Percentiles rank a stretch among this genome's conserved stretches.
Conservation (phyloP, 2,113 vertebrate species). For the Desmodus rotundus region DNA sequence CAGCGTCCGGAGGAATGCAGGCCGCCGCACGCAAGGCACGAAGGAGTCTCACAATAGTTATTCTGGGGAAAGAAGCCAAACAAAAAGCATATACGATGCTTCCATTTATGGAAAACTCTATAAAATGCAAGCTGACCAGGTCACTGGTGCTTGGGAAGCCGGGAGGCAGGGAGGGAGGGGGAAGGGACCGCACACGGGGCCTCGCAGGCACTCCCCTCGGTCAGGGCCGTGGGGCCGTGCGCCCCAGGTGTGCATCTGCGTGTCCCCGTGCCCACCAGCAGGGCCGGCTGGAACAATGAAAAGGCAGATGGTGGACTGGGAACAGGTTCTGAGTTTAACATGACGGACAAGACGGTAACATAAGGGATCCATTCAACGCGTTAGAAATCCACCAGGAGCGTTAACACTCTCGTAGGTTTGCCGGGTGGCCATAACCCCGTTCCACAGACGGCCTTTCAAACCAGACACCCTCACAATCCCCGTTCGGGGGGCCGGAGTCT, state of each 20-base stretch:
- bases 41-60: neutral
- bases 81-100: neutral
- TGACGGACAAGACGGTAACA: neutral
- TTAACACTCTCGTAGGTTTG: neutral
- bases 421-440: rapidly evolving
- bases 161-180: neutral
- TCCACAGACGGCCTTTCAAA: rapidly evolving
- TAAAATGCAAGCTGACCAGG: neutral
- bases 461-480: rapidly evolving
- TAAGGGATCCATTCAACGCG: rapidly evolving
- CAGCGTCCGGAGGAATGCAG: neutral
- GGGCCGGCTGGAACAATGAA: neutral
- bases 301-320: too few species aligned
- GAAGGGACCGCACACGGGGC: rapidly evolving
- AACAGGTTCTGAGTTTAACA: rapidly evolving
- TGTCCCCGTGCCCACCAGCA: too few species aligned
- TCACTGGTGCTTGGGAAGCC: neutral
- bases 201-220: rapidly evolving
- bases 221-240: rapidly evolving
- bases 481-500: neutral
- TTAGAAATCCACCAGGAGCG: neutral
- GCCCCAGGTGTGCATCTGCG: neutral
- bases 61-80: neutral
- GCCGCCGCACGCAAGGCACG: too few species aligned
- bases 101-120: neutral